Evolutionary conservation across 2,113 vertebrate genomes (phyloP), one percentile per base, ranked within the genome.

Genomic region (Ctenomys sociabilis): DNA sequence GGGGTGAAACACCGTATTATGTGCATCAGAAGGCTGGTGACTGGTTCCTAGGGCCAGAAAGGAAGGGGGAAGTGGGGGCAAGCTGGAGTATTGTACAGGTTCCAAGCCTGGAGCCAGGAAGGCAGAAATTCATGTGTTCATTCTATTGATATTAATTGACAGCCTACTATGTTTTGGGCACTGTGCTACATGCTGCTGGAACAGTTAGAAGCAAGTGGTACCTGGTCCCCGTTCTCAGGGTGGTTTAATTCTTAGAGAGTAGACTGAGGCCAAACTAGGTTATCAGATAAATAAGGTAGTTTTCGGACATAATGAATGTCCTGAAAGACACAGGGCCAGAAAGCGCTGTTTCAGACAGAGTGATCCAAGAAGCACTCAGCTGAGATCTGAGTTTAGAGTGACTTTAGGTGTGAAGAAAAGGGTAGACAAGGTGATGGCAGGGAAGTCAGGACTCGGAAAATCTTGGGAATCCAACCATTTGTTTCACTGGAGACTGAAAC

Each of bases 231-330:
- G 32, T 35, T 54, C 77, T 91, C 26, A n/a, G 37, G 52, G 43
- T 61, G 43, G 83, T 89, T 88, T 72, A n/a, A 49, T 91, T 94
- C 85, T 72, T 83, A 1, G 52, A 54, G 37, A n/a, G 26, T 28
- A 92, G 43, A 90, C 21, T 64, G 72, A 93, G 86, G 85, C 21
- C 70, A 92, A 90, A 85, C 13, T 26, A 43, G 84, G 40, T 49
- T 49, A 59, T 61, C 19, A 85, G 49, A 70, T 40, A 91, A 52
- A 61, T 64, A 68, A 80, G 43, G 32, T 28, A 75, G 19, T n/a
- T 63, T 24, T 16, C 24, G 73, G 63, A 32, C n/a, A 1, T 84
- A 72, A 92, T 45, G 17, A 66, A 14, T 45, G 9, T 61, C 57
- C 40, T 82, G 26, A 96, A 88, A 32, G 66, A 89, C 88, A 78